phyloP scores from a whole-genome alignment of 1,140 invertebrate species.

The Caerostris extrusa region DNA sequence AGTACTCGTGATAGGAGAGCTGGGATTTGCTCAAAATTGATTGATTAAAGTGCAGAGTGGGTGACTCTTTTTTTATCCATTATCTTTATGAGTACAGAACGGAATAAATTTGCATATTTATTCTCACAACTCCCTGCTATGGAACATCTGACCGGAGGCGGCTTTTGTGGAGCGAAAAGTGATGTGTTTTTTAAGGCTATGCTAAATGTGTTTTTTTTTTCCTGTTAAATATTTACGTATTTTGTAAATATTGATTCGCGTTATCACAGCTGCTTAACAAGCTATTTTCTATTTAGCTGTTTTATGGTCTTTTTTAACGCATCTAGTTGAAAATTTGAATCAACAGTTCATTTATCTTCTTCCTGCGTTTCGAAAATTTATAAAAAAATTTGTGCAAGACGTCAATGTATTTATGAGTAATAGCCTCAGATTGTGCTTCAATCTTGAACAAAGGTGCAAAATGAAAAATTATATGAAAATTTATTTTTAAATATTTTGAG shows the following conservation, averaged over 20 bases:
- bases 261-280: background rate
- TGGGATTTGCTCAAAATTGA: background rate
- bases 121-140: background rate
- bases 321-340: too few relatives aligned
- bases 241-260: background rate
- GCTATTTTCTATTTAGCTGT: too few relatives aligned
- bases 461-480: too few relatives aligned
- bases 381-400: too few relatives aligned
- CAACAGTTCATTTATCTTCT: too few relatives aligned
- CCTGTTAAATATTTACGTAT: background rate
- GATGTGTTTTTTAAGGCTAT: too few relatives aligned
- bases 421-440: too few relatives aligned
- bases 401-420: too few relatives aligned
- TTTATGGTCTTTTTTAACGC: too few relatives aligned
- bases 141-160: background rate
- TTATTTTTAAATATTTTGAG: too few relatives aligned
- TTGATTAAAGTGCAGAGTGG: background rate
- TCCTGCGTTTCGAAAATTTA: too few relatives aligned
- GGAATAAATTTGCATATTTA: background rate
- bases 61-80: background rate
- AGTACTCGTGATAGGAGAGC: background rate
- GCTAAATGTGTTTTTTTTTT: background rate
- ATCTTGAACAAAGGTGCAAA: too few relatives aligned
- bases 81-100: background rate
- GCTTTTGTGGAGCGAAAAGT: background rate